These are phyloP conservation scores for Sebastes kiyomatsui DNA, from an alignment of 2,797 vertebrate species.

Conservation along the genomic window DNA sequence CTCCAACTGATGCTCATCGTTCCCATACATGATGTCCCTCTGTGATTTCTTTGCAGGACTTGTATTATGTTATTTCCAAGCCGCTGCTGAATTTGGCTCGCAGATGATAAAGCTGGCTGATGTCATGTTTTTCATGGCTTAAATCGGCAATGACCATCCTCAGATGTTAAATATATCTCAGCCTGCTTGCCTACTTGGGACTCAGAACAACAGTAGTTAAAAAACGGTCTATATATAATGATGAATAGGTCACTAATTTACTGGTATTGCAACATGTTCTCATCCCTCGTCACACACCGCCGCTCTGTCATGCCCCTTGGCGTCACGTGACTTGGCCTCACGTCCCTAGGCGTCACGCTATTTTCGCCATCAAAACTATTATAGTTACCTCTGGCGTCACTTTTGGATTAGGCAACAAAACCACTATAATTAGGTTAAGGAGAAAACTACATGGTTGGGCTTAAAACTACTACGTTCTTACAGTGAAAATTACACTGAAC, in stretches of 20 bases:
- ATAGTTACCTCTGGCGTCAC: too few species aligned
- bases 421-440: too few species aligned
- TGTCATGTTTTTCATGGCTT: conserved; percentile 52
- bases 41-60: conserved; percentile 23
- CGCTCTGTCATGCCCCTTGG: too few species aligned
- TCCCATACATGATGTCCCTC: conserved; percentile 24
- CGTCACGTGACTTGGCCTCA: too few species aligned
- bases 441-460: too few species aligned
- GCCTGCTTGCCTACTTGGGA: conserved; percentile 8
- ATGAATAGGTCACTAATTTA: background rate
- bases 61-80: conserved; percentile 48
- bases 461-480: accelerated
- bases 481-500: too few species aligned
- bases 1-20: conserved; percentile 33
- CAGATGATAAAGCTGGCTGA: conserved; percentile 35
- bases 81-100: conserved; percentile 30
- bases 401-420: too few species aligned
- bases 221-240: background rate
- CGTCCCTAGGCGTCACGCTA: too few species aligned
- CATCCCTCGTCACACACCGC: too few species aligned
- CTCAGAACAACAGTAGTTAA: conserved; percentile 26
- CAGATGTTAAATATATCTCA: conserved; percentile 46
- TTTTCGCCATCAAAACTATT: too few species aligned
- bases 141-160: conserved; percentile 11
- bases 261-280: background rate